Percentiles rank a stretch among this genome's conserved stretches.
phyloP scores from a whole-genome alignment of 2,797 vertebrate genomes.

The Pangasius krempfi region DNA sequence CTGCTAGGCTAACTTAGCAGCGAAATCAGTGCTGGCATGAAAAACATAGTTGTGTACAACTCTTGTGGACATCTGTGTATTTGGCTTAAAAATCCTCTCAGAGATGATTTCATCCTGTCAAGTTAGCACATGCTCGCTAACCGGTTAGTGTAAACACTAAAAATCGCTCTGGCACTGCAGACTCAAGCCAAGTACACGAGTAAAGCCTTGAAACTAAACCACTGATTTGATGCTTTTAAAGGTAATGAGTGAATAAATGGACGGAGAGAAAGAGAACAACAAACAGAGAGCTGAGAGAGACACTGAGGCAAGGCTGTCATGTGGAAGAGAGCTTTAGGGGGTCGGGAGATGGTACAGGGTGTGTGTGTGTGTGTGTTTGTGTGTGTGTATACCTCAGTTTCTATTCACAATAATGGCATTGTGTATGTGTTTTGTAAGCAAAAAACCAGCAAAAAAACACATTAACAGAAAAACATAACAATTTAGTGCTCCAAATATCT shows the following conservation, averaged over 20 bases:
- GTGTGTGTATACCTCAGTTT: conserved; percentile 22
- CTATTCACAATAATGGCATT: conserved; percentile 48
- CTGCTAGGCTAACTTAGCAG: neutral
- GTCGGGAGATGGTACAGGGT: conserved; percentile 24
- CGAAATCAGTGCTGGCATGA: too few species aligned
- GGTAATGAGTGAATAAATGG: neutral
- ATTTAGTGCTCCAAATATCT: neutral
- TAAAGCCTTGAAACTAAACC: neutral
- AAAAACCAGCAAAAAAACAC: conserved; percentile 14
- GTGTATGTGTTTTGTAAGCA: conserved; percentile 16
- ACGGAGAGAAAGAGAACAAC: neutral
- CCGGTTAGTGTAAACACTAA: neutral
- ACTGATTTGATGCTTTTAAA: neutral
- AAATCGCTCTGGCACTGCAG: neutral
- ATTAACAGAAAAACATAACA: neutral
- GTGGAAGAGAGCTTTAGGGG: conserved; percentile 29
- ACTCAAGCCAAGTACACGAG: neutral
- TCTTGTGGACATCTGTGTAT: neutral
- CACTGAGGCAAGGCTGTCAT: conserved; percentile 13
- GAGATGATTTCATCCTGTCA: neutral
- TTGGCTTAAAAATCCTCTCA: neutral
- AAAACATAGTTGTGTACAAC: neutral
- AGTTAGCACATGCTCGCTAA: neutral
- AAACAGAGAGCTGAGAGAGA: neutral
- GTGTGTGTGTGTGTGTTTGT: conserved; percentile 22